Conservation (phyloP, 2,797 vertebrate species). For the Zenarchopterus dispar region DNA sequence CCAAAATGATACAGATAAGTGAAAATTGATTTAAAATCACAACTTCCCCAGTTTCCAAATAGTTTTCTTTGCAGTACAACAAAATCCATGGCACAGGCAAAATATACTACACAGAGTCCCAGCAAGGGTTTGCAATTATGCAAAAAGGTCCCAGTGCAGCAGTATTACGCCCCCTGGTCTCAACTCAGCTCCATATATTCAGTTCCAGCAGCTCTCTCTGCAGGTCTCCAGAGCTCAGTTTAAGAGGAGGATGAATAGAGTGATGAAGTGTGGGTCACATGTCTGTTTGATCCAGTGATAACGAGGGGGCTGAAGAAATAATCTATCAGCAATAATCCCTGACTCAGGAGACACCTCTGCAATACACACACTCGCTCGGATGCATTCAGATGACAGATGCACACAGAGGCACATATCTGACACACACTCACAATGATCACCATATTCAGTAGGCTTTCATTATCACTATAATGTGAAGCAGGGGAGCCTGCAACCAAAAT, state of each 20-base stretch:
- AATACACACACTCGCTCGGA: conserved; percentile 52
- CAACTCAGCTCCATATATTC: conserved; percentile 59
- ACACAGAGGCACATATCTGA: conserved; percentile 49
- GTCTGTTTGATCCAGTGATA: conserved; percentile 83
- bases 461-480: conserved; percentile 81
- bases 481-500: conserved; percentile 81
- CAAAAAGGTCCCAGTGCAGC: conserved; percentile 75
- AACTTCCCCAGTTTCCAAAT: neutral
- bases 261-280: conserved; percentile 82
- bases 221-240: conserved; percentile 79
- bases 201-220: conserved; percentile 60
- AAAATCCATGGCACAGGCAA: conserved; percentile 2
- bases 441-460: conserved; percentile 84
- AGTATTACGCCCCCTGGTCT: conserved; percentile 65
- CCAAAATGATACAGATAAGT: conserved; percentile 23
- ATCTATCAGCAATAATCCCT: conserved; percentile 85
- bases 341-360: conserved; percentile 79
- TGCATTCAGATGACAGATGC: conserved; percentile 71
- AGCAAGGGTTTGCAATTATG: conserved; percentile 67
- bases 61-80: neutral
- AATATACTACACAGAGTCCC: conserved; percentile 44
- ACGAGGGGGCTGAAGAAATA: conserved; percentile 83
- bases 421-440: conserved; percentile 72
- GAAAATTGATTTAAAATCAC: conserved; percentile 39
- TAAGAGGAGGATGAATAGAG: conserved; percentile 80